These are phyloP conservation scores for Macrosteles quadrilineatus DNA, from an alignment of 1,140 invertebrate species.

Conservation along the genomic window DNA sequence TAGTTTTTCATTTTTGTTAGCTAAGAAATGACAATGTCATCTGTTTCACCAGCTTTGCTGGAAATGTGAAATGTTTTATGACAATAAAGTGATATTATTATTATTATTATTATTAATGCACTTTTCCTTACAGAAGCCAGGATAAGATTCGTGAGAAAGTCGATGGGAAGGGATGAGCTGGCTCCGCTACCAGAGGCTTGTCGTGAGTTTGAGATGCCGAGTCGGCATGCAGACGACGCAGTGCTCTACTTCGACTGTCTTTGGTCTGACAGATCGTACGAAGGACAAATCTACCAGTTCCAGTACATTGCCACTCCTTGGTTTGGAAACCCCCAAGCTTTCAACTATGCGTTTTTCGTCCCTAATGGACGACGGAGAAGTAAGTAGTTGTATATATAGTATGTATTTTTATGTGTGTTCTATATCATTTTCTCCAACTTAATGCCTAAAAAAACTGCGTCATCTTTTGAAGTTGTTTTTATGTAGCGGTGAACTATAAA, in stretches of 20 bases:
- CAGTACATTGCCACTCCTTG: conserved; percentile 11
- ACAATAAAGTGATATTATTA: too few species aligned
- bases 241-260: conserved; percentile 27
- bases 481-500: too few species aligned
- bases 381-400: neutral
- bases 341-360: conserved; percentile 15
- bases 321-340: neutral
- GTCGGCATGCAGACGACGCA: neutral
- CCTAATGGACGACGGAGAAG: neutral
- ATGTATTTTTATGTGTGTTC: too few species aligned
- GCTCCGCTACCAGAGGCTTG: neutral
- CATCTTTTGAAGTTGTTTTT: too few species aligned
- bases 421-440: too few species aligned
- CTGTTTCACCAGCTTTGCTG: too few species aligned
- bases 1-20: too few species aligned
- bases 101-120: too few species aligned
- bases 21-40: too few species aligned
- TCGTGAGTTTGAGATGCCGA: conserved; percentile 23
- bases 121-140: conserved; percentile 22
- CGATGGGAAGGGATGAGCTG: neutral
- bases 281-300: conserved; percentile 26
- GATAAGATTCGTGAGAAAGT: conserved; percentile 18
- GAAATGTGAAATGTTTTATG: too few species aligned
- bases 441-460: too few species aligned
- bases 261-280: neutral